Conservation (phyloP, 2,113 vertebrate genomes). For the Vireo altiloquus region DNA sequence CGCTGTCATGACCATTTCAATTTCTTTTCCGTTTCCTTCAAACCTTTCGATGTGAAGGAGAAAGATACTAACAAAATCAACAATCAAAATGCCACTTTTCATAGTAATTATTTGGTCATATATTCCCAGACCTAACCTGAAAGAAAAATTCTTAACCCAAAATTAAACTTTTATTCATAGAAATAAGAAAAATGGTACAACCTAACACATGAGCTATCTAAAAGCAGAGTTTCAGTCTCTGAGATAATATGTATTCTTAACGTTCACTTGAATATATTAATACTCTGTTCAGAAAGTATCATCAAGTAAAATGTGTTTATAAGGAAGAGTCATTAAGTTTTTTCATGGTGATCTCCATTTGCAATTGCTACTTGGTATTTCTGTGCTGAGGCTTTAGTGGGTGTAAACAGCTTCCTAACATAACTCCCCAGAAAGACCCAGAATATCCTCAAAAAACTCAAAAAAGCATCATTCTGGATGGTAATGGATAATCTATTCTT, state of each 20-base stretch:
- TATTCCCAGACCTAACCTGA: background rate
- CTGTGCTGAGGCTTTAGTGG: background rate
- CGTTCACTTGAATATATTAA: background rate
- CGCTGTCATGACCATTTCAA: background rate
- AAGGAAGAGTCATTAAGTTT: conserved; percentile 10
- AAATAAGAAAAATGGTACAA: background rate
- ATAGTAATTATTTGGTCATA: background rate
- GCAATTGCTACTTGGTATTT: conserved; percentile 9
- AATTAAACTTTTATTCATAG: background rate
- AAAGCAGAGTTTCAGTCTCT: background rate
- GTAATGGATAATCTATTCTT: background rate
- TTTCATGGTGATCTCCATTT: conserved; percentile 13
- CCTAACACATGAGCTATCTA: background rate
- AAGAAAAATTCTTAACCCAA: background rate
- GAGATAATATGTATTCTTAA: background rate
- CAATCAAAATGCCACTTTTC: background rate
- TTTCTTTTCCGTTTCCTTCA: background rate
- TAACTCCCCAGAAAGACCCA: background rate
- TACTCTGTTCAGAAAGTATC: background rate
- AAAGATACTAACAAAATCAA: background rate
- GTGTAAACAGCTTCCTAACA: conserved; percentile 31
- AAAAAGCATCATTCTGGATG: background rate
- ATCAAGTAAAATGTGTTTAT: conserved; percentile 40
- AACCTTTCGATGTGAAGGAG: background rate
- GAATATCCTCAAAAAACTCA: background rate